Conservation (phyloP, 2,888 invertebrate species). For the Cantharis nigra region DNA sequence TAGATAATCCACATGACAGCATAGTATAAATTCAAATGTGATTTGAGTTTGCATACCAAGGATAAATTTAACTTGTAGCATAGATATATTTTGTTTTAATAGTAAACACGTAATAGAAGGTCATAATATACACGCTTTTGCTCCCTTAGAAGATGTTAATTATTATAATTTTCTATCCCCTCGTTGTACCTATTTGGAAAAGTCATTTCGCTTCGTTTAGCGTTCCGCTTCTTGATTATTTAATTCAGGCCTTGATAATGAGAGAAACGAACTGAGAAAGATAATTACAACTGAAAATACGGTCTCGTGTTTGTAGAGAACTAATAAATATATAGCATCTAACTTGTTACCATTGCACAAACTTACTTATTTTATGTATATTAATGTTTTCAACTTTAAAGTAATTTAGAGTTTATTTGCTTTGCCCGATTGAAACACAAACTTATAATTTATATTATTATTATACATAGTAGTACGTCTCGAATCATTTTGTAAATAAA, state of each 20-base stretch:
- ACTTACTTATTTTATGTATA: slow-evolving; percentile 33
- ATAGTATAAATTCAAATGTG: slow-evolving; percentile 54
- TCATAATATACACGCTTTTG: slow-evolving; percentile 12
- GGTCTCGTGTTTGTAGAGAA: slow-evolving; percentile 42
- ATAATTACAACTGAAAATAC: slow-evolving; percentile 54
- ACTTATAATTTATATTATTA: slow-evolving; percentile 32
- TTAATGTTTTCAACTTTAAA: slow-evolving; percentile 30
- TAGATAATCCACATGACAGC: slow-evolving; percentile 50
- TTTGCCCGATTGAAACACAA: slow-evolving; percentile 21
- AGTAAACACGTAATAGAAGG: slow-evolving; percentile 27
- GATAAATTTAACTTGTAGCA: slow-evolving; percentile 23
- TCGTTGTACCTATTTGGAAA: slow-evolving; percentile 48
- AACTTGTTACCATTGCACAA: slow-evolving; percentile 32
- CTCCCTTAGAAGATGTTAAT: slow-evolving; percentile 31
- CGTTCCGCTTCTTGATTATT: slow-evolving; percentile 55
- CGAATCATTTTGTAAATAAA: background rate
- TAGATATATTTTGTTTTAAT: slow-evolving; percentile 19
- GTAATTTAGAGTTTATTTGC: slow-evolving; percentile 34
- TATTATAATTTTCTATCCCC: slow-evolving; percentile 32
- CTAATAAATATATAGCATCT: slow-evolving; percentile 34
- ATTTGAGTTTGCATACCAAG: slow-evolving; percentile 30
- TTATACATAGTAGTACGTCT: background rate
- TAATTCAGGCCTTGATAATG: slow-evolving; percentile 55
- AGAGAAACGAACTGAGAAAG: slow-evolving; percentile 55
- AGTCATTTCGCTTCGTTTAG: slow-evolving; percentile 55